Evolutionary conservation across 2,888 invertebrate genomes (phyloP).

Genomic region (Lepidochitona cinerea): DNA sequence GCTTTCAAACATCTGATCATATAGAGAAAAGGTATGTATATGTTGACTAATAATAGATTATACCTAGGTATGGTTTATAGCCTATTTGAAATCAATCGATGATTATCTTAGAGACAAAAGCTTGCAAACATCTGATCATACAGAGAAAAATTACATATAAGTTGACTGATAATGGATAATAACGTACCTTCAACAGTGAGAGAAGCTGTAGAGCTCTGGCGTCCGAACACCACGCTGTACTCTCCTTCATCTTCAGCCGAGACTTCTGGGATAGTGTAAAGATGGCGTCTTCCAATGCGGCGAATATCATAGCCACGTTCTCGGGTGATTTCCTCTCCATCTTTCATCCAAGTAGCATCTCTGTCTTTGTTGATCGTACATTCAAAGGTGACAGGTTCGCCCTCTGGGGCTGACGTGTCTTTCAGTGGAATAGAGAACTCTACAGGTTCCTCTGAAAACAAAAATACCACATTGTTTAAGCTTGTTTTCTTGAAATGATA

Average conservation of each 20-base stretch:
- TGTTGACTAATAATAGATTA: too few relatives aligned
- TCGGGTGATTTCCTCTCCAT: slow-evolving; percentile 55
- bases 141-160: too few relatives aligned
- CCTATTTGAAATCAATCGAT: too few relatives aligned
- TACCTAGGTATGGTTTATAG: too few relatives aligned
- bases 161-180: too few relatives aligned
- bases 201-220: slow-evolving; percentile 50
- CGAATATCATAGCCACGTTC: slow-evolving; percentile 52
- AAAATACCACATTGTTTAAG: neutral
- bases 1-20: too few relatives aligned
- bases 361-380: slow-evolving; percentile 87
- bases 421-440: slow-evolving; percentile 87
- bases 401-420: slow-evolving; percentile 75
- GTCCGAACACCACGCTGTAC: slow-evolving; percentile 49
- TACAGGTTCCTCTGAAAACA: slow-evolving; percentile 81
- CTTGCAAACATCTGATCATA: too few relatives aligned
- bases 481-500: too few relatives aligned
- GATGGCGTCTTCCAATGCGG: slow-evolving; percentile 55
- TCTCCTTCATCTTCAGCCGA: slow-evolving; percentile 70
- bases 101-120: too few relatives aligned
- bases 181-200: slow-evolving; percentile 59
- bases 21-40: too few relatives aligned
- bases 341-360: slow-evolving; percentile 85
- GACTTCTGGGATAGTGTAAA: slow-evolving; percentile 84
- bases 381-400: slow-evolving; percentile 76